Percentiles rank a stretch among this genome's conserved stretches.
Conservation (phyloP, 1,140 invertebrate species). For the Phymastichus coffea region DNA sequence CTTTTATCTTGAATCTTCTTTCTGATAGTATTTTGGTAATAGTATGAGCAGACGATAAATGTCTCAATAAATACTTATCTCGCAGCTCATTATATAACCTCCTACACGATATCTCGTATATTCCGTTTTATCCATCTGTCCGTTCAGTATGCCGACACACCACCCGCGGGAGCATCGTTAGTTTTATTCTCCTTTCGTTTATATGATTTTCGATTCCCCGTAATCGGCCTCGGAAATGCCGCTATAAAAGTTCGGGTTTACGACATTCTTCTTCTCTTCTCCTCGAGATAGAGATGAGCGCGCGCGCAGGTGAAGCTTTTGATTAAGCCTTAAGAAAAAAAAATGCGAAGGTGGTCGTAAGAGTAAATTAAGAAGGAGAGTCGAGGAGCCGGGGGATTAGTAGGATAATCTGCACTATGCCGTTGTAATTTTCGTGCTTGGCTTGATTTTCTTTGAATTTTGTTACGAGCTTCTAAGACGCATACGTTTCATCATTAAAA, state of each 20-base stretch:
- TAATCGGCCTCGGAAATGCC: conserved; percentile 23
- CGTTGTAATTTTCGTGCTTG: conserved; percentile 12
- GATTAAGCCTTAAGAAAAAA: conserved; percentile 12
- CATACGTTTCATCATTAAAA: conserved; percentile 15
- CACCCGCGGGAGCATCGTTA: too few species aligned
- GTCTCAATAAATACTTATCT: conserved; percentile 13
- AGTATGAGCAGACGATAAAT: too few species aligned
- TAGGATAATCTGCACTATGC: too few species aligned
- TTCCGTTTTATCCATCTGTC: background rate
- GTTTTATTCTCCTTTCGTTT: conserved; percentile 16
- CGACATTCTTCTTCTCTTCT: background rate
- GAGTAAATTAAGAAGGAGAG: conserved; percentile 23
- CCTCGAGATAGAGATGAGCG: background rate
- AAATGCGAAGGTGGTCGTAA: conserved; percentile 21
- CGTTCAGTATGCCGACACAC: too few species aligned
- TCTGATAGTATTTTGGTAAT: too few species aligned
- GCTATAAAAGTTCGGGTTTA: conserved; percentile 25
- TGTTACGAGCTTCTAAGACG: background rate
- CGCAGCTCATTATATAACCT: conserved; percentile 4
- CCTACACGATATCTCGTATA: background rate
- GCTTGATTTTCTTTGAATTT: conserved; percentile 18
- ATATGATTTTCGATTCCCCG: conserved; percentile 23
- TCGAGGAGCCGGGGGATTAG: too few species aligned
- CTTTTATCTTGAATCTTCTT: too few species aligned
- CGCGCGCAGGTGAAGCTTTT: conserved; percentile 8